A percentile compares a stretch with the other conserved stretches of the same genome.
Evolutionary conservation across 2,888 invertebrate species (phyloP).

Genomic region (Autographa pulchrina): DNA sequence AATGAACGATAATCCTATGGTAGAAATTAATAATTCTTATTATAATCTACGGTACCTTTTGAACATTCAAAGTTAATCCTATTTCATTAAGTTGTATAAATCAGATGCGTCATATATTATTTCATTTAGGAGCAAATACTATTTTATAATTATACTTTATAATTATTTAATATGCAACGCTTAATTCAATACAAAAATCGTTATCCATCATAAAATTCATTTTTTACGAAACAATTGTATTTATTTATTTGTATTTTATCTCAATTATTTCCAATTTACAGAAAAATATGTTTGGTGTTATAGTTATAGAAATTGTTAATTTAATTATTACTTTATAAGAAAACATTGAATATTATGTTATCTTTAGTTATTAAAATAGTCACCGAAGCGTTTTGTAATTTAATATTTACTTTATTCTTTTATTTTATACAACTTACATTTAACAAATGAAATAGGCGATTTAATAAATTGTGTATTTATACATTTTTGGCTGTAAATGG

Average conservation of each 20-base stretch:
- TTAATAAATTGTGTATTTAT: constrained; percentile 44
- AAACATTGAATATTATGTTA: constrained; percentile 51
- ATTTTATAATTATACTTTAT: constrained; percentile 41
- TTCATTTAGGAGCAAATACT: constrained; percentile 47
- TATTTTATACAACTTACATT: constrained; percentile 51
- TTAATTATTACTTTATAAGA: constrained; percentile 47
- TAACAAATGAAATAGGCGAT: constrained; percentile 50
- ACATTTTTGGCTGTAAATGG: constrained; percentile 55
- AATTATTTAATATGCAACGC: constrained; percentile 53
- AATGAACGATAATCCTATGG: constrained; percentile 52
- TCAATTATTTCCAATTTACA: constrained; percentile 37
- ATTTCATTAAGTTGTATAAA: constrained; percentile 57
- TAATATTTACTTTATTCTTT: constrained; percentile 34
- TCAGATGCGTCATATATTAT: constrained; percentile 42
- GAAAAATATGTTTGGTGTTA: constrained; percentile 61
- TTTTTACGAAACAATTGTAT: constrained; percentile 40
- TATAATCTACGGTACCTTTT: constrained; percentile 55
- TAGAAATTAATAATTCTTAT: constrained; percentile 52
- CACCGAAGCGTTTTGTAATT: constrained; percentile 52
- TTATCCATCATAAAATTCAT: constrained; percentile 40
- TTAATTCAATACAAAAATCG: constrained; percentile 42
- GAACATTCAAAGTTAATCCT: constrained; percentile 52
- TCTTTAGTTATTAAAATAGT: constrained; percentile 55
- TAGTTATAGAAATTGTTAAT: constrained; percentile 42
- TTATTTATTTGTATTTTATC: constrained; percentile 25